phyloP scores from a whole-genome alignment of 2,888 invertebrate species.

The Pachydiplax longipennis region DNA sequence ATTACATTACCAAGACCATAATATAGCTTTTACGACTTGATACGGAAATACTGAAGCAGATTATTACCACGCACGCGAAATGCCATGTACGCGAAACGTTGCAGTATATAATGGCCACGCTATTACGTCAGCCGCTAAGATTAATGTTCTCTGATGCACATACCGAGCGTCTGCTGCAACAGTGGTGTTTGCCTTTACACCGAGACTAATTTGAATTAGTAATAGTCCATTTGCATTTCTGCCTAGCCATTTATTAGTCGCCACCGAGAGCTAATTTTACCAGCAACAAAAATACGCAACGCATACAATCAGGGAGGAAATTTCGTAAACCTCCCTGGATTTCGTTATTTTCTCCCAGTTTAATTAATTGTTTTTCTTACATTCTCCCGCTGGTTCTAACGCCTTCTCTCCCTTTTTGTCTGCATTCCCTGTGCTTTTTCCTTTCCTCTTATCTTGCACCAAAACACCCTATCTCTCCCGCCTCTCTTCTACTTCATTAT shows the following conservation, averaged over 20 bases:
- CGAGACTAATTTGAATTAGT: background rate
- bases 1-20: background rate
- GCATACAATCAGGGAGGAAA: background rate
- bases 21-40: background rate
- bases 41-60: background rate
- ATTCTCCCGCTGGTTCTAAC: background rate
- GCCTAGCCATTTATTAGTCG: background rate
- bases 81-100: background rate
- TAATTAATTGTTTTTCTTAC: background rate
- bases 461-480: background rate
- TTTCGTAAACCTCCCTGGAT: background rate
- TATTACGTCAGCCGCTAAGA: background rate
- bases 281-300: background rate
- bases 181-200: background rate
- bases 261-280: too few species aligned
- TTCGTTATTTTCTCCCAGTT: background rate
- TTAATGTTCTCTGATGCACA: background rate
- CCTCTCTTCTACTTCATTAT: background rate
- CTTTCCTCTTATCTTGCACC: background rate
- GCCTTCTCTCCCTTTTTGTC: background rate
- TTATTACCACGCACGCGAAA: background rate
- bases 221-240: background rate
- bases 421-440: background rate
- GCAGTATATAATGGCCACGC: background rate
- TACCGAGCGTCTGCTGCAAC: background rate